Percentiles rank a stretch among this genome's conserved stretches.
phyloP scores from a whole-genome alignment of 1,140 invertebrate genomes.

The Zaprionus vittiger region DNA sequence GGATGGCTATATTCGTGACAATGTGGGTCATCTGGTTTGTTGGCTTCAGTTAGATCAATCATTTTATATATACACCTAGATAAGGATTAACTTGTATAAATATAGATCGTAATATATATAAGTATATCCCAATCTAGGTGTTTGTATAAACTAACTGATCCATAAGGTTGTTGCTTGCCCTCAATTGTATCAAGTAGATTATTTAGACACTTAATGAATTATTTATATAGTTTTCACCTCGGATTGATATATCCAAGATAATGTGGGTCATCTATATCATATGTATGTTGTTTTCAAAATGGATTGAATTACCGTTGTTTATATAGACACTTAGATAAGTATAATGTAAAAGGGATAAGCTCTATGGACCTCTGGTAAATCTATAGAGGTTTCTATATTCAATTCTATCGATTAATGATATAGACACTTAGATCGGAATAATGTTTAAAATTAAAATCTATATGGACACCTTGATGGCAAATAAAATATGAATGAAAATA shows the following conservation, averaged over 20 bases:
- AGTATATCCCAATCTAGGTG: too few relatives aligned
- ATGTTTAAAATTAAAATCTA: neutral
- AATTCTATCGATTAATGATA: neutral
- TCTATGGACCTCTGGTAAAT: neutral
- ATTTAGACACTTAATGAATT: constrained; percentile 4
- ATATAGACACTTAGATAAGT: neutral
- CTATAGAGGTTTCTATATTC: neutral
- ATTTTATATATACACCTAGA: too few relatives aligned
- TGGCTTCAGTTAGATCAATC: too few relatives aligned
- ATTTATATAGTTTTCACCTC: neutral
- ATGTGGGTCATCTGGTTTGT: too few relatives aligned
- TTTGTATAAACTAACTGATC: too few relatives aligned
- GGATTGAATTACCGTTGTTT: too few relatives aligned
- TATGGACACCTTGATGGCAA: neutral
- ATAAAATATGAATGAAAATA: neutral
- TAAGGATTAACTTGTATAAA: neutral
- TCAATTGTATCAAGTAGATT: neutral
- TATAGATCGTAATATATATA: too few relatives aligned
- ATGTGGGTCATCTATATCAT: neutral
- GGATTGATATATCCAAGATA: neutral
- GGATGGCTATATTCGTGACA: too few relatives aligned
- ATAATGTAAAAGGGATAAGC: neutral
- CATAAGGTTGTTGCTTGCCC: neutral
- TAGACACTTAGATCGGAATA: neutral
- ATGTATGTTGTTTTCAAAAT: neutral